Base-by-base conservation (phyloP, 2,113 vertebrate species). In the Hippocampus abdominalis region DNA sequence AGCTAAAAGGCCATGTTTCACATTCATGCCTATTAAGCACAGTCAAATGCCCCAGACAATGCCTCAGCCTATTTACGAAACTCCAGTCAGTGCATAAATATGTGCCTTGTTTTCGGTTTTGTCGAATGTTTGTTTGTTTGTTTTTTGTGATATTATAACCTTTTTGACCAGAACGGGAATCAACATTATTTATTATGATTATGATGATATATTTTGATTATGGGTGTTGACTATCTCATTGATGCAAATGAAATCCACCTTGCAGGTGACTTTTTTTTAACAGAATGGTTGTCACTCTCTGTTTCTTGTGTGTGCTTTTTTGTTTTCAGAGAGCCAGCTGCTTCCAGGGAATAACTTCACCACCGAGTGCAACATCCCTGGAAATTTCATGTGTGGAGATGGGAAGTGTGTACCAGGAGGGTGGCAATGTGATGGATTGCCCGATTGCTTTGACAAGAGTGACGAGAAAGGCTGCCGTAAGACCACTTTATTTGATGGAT, bases 391-490 rank as follows among this genome's bases (percentile, higher is more conserved):
- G 95, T 99, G 97, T 73, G 93, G 94, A 48, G 93, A 98, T 0
- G 97, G 96, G 25, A 92, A 91, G 79, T 99, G 97, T 63, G 94
- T 99, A 83, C 96, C 95, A 0, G 95, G 95, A 0, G 89, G 91
- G 66, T 97, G 94, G 95, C 95, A 99, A 87, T 99, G 96, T 9
- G 94, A 99, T 0, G 95, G 96, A 72, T 86, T 94, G 66, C 94
- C 95, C 0, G 94, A 98, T 91, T 99, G 97, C 92, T 95, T 94
- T 15, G 96, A 98, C 87, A 93, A 93, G 87, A 98, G 97, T 0
- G 96, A 98, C 25, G 96, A 99, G 89, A 95, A 93, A 88, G 94
- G 94, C 79, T 98, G 97, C 81, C 94, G 97, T 98, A 93, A 99
- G 97, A 96, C 61, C 61, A 62, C 0, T 76, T 77, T 68, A 23